Conservation (phyloP, 2,113 vertebrate genomes). For the Halcyon malimbica region DNA sequence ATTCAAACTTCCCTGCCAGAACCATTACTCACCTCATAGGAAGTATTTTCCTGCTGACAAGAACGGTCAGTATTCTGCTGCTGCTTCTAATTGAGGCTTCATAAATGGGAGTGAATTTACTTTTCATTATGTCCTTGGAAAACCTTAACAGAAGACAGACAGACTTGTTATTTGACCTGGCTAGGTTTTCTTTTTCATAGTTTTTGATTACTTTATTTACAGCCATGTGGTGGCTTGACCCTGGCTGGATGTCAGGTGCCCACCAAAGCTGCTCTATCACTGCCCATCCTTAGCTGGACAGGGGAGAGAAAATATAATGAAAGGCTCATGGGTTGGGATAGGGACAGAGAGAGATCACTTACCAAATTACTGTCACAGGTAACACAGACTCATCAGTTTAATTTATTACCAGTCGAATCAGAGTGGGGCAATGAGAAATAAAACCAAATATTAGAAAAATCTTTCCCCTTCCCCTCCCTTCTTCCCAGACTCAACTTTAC, state of each 20-base stretch:
- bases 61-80: background rate
- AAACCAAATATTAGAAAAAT: background rate
- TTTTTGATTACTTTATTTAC: background rate
- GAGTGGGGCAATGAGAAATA: background rate
- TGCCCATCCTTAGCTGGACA: background rate
- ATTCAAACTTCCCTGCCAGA: background rate
- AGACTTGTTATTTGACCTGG: background rate
- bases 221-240: background rate
- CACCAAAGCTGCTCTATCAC: background rate
- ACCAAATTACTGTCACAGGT: too few species aligned
- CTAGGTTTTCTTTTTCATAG: background rate
- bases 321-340: background rate
- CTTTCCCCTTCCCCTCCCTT: background rate
- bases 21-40: background rate
- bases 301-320: background rate
- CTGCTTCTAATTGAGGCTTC: background rate
- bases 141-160: background rate
- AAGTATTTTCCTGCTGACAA: background rate
- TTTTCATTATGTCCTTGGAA: background rate
- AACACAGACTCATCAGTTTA: background rate
- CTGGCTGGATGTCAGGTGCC: background rate
- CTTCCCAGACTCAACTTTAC: background rate
- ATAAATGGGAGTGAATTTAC: background rate
- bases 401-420: background rate
- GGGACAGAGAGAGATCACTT: background rate